Evolutionary conservation across 1,140 invertebrate genomes (phyloP), one percentile per base, ranked within the genome.

Genomic region (Pachyrhynchus sulphureomaculatus): DNA sequence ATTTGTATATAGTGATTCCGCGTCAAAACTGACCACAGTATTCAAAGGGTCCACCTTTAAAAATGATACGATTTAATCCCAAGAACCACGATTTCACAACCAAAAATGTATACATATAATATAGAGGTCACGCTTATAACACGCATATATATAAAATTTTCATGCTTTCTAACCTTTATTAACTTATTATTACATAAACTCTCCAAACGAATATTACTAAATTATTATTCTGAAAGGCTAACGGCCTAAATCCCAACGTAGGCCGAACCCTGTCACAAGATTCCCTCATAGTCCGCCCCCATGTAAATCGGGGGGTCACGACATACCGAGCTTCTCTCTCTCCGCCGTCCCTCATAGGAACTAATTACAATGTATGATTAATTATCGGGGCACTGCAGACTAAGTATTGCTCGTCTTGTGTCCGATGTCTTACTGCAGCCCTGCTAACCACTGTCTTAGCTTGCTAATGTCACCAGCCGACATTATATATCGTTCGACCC

Each of bases 331-430:
- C 60, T 21, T 49, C 52, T 56, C 65, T n/a, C n/a, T n/a, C n/a
- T n/a, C n/a, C 44, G 68, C 58, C 64, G 53, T 62, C 63, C 66
- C 70, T 68, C 69, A 71, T 69, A 72, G 71, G 67, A 73, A 73
- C 72, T 73, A 73, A 73, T 73, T 73, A 74, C 72, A 72, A 74
- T 72, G 72, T 74, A 74, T 74, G 72, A 74, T 74, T 74, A 74
- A 74, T 74, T 74, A 74, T 74, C 68, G 64, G 71, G 63, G 64
- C 64, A 73, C 68, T 73, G 70, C 70, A 70, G 68, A 67, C 65
- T 66, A 62, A 62, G 68, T 64, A 71, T 71, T 68, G 68, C 66
- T 66, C 68, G 66, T 71, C 68, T 66, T 63, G 65, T 71, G 69
- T 70, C 64, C 72, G 69, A 72, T 72, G 72, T 74, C 72, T 74